Base-by-base conservation (phyloP, 2,113 vertebrate species). In the Turnix velox region DNA sequence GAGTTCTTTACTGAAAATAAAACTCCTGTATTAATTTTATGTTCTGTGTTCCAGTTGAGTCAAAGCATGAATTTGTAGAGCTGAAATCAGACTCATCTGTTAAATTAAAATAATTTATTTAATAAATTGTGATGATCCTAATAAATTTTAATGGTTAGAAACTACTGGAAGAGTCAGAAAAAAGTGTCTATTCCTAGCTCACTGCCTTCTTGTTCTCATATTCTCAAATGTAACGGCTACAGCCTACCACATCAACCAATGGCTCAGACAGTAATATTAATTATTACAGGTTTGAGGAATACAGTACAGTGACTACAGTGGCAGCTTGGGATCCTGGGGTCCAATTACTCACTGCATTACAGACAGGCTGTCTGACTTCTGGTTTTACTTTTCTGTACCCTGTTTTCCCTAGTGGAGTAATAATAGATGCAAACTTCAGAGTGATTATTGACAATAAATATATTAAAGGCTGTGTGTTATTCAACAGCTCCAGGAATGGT, bases 311-410 rank as follows among this genome's bases (percentile, higher is more conserved):
- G 69, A 94, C 91, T 94, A 89, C 31, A 93, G 87, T 12, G 33
- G 80, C 80, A 84, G 87, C 62, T 11, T 91, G 77, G 74, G 77
- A 94, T 87, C 69, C 77, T 72, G 57, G 61, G 57, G 81, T 92
- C 84, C 81, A 92, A 92, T 89, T 94, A 95, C 73, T 92, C 3
- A 5, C 62, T 61, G 68, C 31, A 74, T 77, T 61, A 78, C 89
- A 93, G 87, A 89, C 91, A 75, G 77, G 62, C 90, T 80, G 65
- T 63, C 87, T 95, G 92, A 95, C 74, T 94, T 95, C 81, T 91
- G 71, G 40, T 62, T 96, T 95, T 94, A 69, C 63, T 80, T 85
- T 80, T 55, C 54, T 46, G 18, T 58, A 88, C 18, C 54, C 54
- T 66, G 28, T 80, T 85, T 93, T 93, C 82, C 75, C 84, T 87